These are phyloP conservation scores for Leptinotarsa texana DNA, from an alignment of 1,140 invertebrate genomes.

Conservation along the genomic window DNA sequence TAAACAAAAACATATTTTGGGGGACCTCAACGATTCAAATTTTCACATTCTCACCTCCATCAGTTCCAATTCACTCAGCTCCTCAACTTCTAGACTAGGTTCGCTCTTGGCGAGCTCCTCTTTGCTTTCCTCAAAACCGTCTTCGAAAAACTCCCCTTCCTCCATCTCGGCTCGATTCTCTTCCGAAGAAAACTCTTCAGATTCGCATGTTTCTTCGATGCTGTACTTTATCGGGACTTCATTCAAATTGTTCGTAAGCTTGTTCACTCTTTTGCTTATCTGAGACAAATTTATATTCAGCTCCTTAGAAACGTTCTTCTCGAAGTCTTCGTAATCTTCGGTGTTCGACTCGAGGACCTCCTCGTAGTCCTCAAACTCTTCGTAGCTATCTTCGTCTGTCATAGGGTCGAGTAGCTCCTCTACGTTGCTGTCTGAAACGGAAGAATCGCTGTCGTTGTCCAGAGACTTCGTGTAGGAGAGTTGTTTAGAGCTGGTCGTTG, in stretches of 20 bases:
- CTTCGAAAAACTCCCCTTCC: conserved; percentile 44
- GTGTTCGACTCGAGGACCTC: conserved; percentile 40
- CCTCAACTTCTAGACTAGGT: conserved; percentile 32
- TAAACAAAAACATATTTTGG: no score
- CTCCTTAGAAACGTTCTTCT: conserved; percentile 37
- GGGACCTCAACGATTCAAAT: neutral
- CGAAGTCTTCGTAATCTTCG: conserved; percentile 44
- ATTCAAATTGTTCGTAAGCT: conserved; percentile 36
- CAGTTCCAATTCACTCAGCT: conserved; percentile 49
- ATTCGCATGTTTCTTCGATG: conserved; percentile 51
- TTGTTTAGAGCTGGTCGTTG: conserved; percentile 52
- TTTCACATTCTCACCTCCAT: conserved; percentile 46
- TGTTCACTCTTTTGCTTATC: conserved; percentile 36
- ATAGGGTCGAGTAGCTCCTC: conserved; percentile 53
- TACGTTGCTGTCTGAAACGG: conserved; percentile 55
- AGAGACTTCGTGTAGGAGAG: conserved; percentile 54
- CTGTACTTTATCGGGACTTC: conserved; percentile 32
- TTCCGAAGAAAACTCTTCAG: conserved; percentile 46
- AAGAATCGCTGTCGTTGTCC: conserved; percentile 59
- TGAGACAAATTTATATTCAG: conserved; percentile 41
- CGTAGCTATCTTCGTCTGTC: conserved; percentile 54
- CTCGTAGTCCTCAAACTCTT: conserved; percentile 53
- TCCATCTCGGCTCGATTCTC: conserved; percentile 36
- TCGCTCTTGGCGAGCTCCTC: conserved; percentile 41
- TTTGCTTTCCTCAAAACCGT: conserved; percentile 47